phyloP scores from a whole-genome alignment of 1,140 invertebrate genomes.

The Pararge aegeria region DNA sequence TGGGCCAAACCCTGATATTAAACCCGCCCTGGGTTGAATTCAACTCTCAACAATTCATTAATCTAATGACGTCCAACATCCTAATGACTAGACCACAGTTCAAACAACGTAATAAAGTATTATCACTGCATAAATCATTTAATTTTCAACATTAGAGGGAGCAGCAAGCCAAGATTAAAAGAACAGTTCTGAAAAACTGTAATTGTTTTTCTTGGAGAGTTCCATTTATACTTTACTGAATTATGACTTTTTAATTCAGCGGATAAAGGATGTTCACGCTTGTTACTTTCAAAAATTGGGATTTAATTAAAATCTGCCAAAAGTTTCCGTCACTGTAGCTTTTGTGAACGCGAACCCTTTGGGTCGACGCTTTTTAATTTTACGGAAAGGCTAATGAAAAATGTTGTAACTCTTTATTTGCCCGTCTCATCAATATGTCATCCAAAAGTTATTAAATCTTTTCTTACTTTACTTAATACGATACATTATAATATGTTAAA shows the following conservation, averaged over 20 bases:
- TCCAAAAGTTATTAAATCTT: too few relatives aligned
- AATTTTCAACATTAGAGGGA: not conserved
- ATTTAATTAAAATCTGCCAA: conserved; percentile 68
- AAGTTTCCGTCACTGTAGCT: conserved; percentile 52
- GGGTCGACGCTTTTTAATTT: conserved; percentile 40
- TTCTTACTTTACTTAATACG: too few relatives aligned
- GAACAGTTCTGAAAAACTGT: not conserved
- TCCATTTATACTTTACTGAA: not conserved
- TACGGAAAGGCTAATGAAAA: conserved; percentile 25
- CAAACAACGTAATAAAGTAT: too few relatives aligned
- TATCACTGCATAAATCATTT: too few relatives aligned
- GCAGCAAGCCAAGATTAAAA: not conserved
- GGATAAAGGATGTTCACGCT: conserved; percentile 45
- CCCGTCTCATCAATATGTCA: conserved; percentile 16
- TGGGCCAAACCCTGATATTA: too few relatives aligned
- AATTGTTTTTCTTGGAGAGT: not conserved
- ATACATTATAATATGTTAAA: too few relatives aligned
- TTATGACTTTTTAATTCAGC: not conserved
- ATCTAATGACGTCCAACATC: too few relatives aligned
- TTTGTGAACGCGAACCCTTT: conserved; percentile 55
- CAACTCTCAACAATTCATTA: too few relatives aligned
- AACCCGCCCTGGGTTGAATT: too few relatives aligned
- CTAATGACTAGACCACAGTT: too few relatives aligned
- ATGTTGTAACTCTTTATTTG: conserved; percentile 16
- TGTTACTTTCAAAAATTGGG: conserved; percentile 56